Percentiles rank a stretch among this genome's conserved stretches.
phyloP scores from a whole-genome alignment of 2,888 invertebrate species.

The Rhagonycha lutea region DNA sequence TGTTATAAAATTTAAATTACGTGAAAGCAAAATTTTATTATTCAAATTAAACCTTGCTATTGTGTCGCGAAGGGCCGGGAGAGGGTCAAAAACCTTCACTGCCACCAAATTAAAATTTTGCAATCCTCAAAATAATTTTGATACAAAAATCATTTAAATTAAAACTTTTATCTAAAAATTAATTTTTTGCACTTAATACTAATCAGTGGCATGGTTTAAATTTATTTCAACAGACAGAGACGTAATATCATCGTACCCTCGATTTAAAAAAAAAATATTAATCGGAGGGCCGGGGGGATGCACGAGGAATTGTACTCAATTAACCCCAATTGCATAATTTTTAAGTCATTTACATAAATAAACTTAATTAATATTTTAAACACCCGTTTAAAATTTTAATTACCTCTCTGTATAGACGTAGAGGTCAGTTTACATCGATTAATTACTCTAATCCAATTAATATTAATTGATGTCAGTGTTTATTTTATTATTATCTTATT shows the following conservation, averaged over 20 bases:
- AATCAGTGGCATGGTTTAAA: neutral
- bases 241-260: neutral
- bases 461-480: neutral
- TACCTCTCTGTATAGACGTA: neutral
- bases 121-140: too few species aligned
- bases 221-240: neutral
- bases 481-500: slow-evolving; percentile 21
- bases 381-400: neutral
- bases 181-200: neutral
- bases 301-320: neutral
- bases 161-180: neutral
- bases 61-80: neutral
- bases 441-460: neutral
- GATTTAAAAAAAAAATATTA: neutral
- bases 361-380: neutral
- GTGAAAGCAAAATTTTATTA: neutral
- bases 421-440: neutral
- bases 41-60: neutral
- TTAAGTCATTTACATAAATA: neutral
- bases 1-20: neutral
- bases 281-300: neutral
- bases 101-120: too few species aligned
- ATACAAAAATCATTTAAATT: neutral
- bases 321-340: neutral
- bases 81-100: too few species aligned